Base-by-base conservation (phyloP, 2,113 vertebrate species). In the Brachyhypopomus occidentalis region DNA sequence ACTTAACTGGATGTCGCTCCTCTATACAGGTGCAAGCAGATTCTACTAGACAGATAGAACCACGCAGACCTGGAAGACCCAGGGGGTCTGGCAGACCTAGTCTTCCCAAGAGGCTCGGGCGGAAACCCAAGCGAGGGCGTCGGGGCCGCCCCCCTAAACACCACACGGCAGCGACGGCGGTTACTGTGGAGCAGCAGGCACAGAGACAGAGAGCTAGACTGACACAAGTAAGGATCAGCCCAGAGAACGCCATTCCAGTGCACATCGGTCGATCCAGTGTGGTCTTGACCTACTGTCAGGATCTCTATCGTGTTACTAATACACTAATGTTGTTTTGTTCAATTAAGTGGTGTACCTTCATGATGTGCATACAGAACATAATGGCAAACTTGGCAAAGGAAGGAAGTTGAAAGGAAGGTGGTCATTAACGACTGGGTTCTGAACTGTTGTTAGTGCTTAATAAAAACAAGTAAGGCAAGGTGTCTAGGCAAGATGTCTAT, bases 201-300 rank as follows among this genome's bases (percentile, higher is more conserved):
- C 89, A 92, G 73, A 90, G 89, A 88, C 94, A 93, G 83, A 94
- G 92, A 87, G 94, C 92, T 71, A 87, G 88, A 56, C 93, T 97
- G 75, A 91, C 91, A 89, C 95, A 98, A 95, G 96, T 97, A 88
- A 71, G 14, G 17, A 22, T 30, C 30, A 2, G 30, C 45, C 17
- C 9, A 14, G 22, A 19, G 36, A 52, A 60, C 11, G 1, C 7
- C 45, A 14, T 52, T 52, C 12, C 45, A 52, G 12, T 52, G 45
- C 67, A 62, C 36, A 25, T n/a, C n/a, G 36, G 64, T 36, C 8
- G 64, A 67, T 5, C 41, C 5, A 9, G 41, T 48, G 4, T 48
- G 41, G 9, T 48, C 41, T 9, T 48, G 11, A 1, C 9, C 9
- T 1, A 48, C 41, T 48, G 5, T 48, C 41, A 48, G 41, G 41